Evolutionary conservation across 1,140 invertebrate genomes (phyloP).

Genomic region (Penaeus indicus): DNA sequence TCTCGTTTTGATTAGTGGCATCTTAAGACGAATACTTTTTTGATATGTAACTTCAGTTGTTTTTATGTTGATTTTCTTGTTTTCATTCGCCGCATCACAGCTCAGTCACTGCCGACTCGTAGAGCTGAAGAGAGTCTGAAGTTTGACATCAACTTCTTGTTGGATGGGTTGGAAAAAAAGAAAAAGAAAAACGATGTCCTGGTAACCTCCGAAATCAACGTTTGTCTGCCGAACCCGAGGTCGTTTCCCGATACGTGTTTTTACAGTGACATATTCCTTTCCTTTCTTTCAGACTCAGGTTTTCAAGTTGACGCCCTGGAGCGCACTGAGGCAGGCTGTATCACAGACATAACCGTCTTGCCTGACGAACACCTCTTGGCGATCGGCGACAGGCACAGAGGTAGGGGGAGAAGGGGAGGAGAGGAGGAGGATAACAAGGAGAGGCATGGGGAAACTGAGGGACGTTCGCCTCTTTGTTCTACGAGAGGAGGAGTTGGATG

Average conservation of each 20-base stretch:
- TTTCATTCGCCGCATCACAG: too few species aligned
- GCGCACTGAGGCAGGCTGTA: background rate
- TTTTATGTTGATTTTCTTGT: too few species aligned
- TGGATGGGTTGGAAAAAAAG: too few species aligned
- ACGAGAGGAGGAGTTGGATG: background rate
- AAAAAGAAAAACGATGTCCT: too few species aligned
- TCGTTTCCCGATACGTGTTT: too few species aligned
- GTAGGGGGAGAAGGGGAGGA: background rate
- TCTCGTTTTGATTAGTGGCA: background rate
- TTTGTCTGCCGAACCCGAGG: too few species aligned
- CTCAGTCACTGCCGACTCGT: too few species aligned
- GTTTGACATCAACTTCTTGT: too few species aligned
- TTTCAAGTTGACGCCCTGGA: background rate
- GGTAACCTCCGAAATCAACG: too few species aligned
- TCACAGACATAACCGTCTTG: background rate
- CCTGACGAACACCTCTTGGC: background rate
- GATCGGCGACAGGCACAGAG: conserved; percentile 3
- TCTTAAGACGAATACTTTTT: background rate
- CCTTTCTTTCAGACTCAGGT: too few species aligned
- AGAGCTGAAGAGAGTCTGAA: too few species aligned
- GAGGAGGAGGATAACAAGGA: background rate
- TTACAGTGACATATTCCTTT: too few species aligned
- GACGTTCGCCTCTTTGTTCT: background rate
- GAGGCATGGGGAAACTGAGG: background rate
- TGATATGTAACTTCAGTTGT: background rate